Evolutionary conservation across 2,888 invertebrate genomes (phyloP), one percentile per base, ranked within the genome.

Genomic region (Drosophila nr. medialis): DNA sequence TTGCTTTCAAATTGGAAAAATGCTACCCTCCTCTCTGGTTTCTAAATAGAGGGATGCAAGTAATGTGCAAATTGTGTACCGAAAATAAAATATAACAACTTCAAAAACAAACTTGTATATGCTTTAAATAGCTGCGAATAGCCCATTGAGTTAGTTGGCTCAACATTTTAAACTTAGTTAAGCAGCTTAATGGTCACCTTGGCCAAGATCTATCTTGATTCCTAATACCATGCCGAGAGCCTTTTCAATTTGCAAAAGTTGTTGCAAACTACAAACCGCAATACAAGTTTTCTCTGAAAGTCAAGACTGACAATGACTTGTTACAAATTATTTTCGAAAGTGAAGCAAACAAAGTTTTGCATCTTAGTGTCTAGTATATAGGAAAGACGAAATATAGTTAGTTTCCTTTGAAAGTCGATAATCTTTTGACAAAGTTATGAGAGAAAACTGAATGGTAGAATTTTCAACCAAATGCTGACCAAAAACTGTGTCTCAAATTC

Each of bases 1-100:
- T 77, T 71, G 69, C 71, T 54, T 54, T 73, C 42, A 65, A 81
- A 85, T 81, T 73, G 70, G 64, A 48, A 72, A 75, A 73, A 71
- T 73, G 45, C 49, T 64, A 59, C 24, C 36, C 61, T 49, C 27
- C 4, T 55, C 24, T 24, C 8, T 62, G 54, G 68, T 73, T 80
- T 72, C 75, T 83, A 83, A 75, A 81, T 80, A 70, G 53, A 60
- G 40, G 6, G 49, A 58, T 67, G 76, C 68, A 55, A 58, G 40
- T 59, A 56, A 58, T 42, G 27, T 45, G 53, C 48, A 61, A 67
- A 65, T 54, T 56, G 64, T 40, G 50, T 24, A 15, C 7, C 15
- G 55, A 7, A 30, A 42, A 59, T 38, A 11, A 55, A 27, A 27
- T 18, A 27, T 11, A 54, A 58, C 40, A 45, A 36, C 38, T 18